Evolutionary conservation across 2,888 invertebrate species (phyloP), one percentile per base, ranked within the genome.

Genomic region (Acronicta aceris): DNA sequence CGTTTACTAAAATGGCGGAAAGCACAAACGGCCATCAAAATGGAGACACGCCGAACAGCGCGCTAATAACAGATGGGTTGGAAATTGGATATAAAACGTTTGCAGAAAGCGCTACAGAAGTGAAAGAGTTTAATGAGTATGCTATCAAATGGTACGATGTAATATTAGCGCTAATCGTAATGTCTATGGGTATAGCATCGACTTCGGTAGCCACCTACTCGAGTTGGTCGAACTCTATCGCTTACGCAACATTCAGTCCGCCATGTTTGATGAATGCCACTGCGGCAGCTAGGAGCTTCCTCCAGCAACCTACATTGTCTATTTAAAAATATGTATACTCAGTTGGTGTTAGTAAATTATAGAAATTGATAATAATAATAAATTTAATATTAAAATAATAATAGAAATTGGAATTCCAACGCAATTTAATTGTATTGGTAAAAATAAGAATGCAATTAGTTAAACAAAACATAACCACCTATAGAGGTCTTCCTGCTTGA

Each of bases 181-280:
- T 97, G 77, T 51, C 95, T 2, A 88, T 96, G 74, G 97, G 97
- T 0, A 76, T 96, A 7, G 51, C 90, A 2, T 96, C 97, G 5
- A 97, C 97, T 0, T 76, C 96, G 1, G 92, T 96, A 0, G 96
- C 97, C 0, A 97, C 97, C 0, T 97, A 96, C 79, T 95, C 96
- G 5, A 97, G 97, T 89, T 90, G 97, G 81, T 90, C 95, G 13
- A 96, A 96, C 81, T 96, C 96, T 0, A 92, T 96, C 13, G 90
- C 92, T 46, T 96, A 96, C 47, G 96, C 96, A 0, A 95, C 95
- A 41, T 97, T 97, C 74, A 95, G 96, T 43, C 96, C 97, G 27
- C 97, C 97, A 2, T 98, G 97, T 88, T 94, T 97, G 71, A 86
- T 96, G 38, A 97, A 97, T 80, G 92, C 96, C 0, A 95, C 95